Conservation (phyloP, 1,140 invertebrate species). For the Archegozetes longisetosus region DNA sequence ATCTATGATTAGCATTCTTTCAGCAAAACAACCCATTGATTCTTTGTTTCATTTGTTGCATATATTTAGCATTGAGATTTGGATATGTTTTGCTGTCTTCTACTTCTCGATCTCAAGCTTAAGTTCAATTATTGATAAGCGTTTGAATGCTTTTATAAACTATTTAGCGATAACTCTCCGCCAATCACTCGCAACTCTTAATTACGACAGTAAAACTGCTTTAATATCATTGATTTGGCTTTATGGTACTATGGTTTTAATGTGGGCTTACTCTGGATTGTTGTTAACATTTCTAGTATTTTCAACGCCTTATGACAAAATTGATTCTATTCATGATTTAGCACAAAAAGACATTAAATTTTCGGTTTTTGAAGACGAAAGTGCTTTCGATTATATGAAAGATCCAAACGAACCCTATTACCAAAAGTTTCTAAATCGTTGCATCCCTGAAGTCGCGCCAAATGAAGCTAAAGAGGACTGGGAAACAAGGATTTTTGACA, state of each 20-base stretch:
- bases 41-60: not conserved
- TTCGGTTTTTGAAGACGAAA: not conserved
- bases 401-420: not conserved
- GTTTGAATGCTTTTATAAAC: not conserved
- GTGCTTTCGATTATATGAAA: not conserved
- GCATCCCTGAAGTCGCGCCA: not conserved
- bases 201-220: not conserved
- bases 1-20: constrained; percentile 9
- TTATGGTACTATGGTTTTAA: not conserved
- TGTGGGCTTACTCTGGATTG: not conserved
- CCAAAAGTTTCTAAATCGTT: not conserved
- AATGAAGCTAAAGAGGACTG: not conserved
- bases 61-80: not conserved
- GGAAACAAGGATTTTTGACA: not conserved
- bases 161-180: not conserved
- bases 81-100: not conserved
- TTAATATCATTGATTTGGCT: not conserved
- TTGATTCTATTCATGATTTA: not conserved
- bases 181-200: not conserved
- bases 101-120: not conserved
- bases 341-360: not conserved
- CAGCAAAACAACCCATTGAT: not conserved
- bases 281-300: constrained; percentile 4
- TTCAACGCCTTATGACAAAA: not conserved
- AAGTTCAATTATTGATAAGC: not conserved